phyloP scores from a whole-genome alignment of 2,797 vertebrate genomes.

The Amniataba percoides region DNA sequence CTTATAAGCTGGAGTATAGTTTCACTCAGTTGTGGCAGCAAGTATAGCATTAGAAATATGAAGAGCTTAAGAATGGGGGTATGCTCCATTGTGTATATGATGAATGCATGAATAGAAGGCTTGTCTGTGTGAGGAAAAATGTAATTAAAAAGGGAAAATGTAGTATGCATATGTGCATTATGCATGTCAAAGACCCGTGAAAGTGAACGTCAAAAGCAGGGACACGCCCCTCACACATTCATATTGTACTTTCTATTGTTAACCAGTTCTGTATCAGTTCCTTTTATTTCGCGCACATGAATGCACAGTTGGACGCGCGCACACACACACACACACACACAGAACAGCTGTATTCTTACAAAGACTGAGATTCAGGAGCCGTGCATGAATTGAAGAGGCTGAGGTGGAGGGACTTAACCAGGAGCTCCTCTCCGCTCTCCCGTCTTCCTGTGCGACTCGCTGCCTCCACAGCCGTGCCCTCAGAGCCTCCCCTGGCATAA shows the following conservation, averaged over 20 bases:
- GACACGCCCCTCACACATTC: conserved; percentile 67
- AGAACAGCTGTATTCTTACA: conserved; percentile 56
- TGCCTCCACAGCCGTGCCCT: conserved; percentile 77
- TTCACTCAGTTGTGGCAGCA: conserved; percentile 52
- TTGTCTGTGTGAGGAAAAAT: conserved; percentile 58
- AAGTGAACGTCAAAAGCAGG: conserved; percentile 69
- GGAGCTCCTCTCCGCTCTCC: conserved; percentile 57
- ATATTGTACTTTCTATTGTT: conserved; percentile 74
- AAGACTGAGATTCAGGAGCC: conserved; percentile 57
- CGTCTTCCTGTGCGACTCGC: conserved; percentile 68
- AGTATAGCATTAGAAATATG: conserved; percentile 54
- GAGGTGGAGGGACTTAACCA: conserved; percentile 57
- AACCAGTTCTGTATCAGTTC: conserved; percentile 66
- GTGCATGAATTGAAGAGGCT: conserved; percentile 49
- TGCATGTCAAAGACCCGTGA: conserved; percentile 66
- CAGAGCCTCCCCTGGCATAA: conserved; percentile 81
- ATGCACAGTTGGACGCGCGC: conserved; percentile 47
- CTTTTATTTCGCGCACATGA: conserved; percentile 65
- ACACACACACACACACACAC: conserved; percentile 25
- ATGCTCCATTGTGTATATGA: conserved; percentile 57
- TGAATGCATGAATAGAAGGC: conserved; percentile 64
- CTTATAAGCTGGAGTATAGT: conserved; percentile 35
- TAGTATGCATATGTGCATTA: conserved; percentile 68
- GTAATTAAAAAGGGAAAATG: conserved; percentile 74
- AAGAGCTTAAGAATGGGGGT: conserved; percentile 54